These are phyloP conservation scores for Salpingus planirostris DNA, from an alignment of 2,888 invertebrate species.

Conservation along the genomic window DNA sequence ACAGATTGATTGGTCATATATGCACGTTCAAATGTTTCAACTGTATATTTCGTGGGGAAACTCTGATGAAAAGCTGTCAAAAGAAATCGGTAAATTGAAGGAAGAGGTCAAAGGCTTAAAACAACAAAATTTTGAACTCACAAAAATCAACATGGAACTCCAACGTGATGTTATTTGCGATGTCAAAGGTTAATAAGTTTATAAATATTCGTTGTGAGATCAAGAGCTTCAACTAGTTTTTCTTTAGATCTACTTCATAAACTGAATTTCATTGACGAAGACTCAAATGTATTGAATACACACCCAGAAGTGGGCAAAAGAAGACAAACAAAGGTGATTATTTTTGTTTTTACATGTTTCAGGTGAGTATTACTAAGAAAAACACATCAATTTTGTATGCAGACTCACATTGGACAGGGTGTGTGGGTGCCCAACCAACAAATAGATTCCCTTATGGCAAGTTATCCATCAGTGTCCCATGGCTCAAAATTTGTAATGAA, in stretches of 20 bases:
- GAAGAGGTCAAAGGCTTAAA: background rate
- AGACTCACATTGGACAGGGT: background rate
- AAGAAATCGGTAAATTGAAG: background rate
- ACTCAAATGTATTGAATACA: background rate
- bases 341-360: too few species aligned
- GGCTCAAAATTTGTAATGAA: background rate
- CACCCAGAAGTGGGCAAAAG: background rate
- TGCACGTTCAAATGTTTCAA: background rate
- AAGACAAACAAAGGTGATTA: background rate
- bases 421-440: background rate
- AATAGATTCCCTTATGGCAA: background rate
- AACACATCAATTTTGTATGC: too few species aligned
- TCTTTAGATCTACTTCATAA: background rate
- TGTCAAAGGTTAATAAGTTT: background rate
- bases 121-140: background rate
- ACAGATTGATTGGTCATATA: background rate
- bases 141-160: background rate
- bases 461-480: background rate
- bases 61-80: background rate
- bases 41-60: background rate
- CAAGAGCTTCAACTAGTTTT: too few species aligned
- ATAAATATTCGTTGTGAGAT: too few species aligned
- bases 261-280: background rate
- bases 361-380: too few species aligned
- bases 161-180: background rate